Base-by-base conservation (phyloP, 2,797 vertebrate species). In the Cetoscarus ocellatus region DNA sequence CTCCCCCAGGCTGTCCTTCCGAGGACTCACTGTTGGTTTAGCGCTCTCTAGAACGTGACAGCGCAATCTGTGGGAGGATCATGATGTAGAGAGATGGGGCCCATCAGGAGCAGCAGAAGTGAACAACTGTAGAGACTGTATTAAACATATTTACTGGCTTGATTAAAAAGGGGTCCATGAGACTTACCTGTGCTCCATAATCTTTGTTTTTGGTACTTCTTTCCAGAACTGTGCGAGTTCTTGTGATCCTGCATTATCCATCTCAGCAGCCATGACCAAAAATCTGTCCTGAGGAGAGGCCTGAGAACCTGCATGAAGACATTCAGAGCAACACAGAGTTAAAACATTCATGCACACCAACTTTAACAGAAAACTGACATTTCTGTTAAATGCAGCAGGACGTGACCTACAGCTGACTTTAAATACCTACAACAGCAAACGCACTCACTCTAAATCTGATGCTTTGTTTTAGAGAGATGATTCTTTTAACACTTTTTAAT, bases 191-290 rank as follows among this genome's bases (percentile, higher is more conserved):
- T 99, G 97, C 49, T 99, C 97, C 96, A 97, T 95, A 68, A 99
- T 67, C 89, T 97, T 98, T 63, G 71, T 75, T 91, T 96, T 96
- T 8, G 94, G 93, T 27, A 98, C 94, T 80, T 98, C 97, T 73
- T 97, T 99, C 98, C 98, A 99, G 91, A 98, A 99, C 83, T 96
- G 97, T 27, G 95, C 51, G 39, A 99, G 84, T 75, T 99, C 98
- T 73, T 95, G 92, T 27, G 91, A 73, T 51, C 90, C 93, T n/a
- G 65, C 74, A 3, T 85, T 84, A 38, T 98, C 96, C 96, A 98
- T 97, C 92, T 98, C 97, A 15, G 98, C 97, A 19, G 96, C 97
- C 97, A 99, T 98, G 18, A 99, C 93, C 81, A 98, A 90, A 86
- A 99, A 98, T 39, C 97, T 92, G 92, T 99, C 97, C 83, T 98